A percentile compares a stretch with the other conserved stretches of the same genome.
Conservation (phyloP, 2,113 vertebrate species). For the Anthoscopus minutus region DNA sequence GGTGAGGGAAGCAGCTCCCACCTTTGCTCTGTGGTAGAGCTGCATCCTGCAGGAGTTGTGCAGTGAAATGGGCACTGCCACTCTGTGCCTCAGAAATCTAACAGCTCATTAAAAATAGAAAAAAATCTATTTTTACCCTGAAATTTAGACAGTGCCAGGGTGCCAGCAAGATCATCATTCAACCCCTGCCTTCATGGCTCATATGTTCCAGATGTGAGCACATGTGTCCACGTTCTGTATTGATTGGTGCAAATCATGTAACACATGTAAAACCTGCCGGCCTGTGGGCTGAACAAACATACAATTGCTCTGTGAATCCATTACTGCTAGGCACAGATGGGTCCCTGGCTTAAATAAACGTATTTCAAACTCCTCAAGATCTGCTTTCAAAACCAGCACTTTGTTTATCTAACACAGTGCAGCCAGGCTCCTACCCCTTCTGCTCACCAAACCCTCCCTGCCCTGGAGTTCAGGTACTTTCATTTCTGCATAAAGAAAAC, state of each 20-base stretch:
- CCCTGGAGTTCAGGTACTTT: background rate
- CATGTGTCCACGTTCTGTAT: fast-evolving
- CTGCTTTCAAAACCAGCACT: background rate
- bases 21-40: background rate
- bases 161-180: background rate
- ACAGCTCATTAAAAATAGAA: background rate
- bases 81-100: background rate
- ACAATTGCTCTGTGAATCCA: background rate
- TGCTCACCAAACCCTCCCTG: background rate
- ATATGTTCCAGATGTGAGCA: background rate
- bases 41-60: background rate
- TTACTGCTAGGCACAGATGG: background rate
- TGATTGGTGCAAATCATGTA: background rate
- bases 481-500: background rate
- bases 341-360: slow-evolving; percentile 7
- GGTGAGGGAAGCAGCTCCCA: background rate
- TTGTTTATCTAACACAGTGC: background rate
- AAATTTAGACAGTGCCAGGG: background rate
- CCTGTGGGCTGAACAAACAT: slow-evolving; percentile 22
- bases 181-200: background rate
- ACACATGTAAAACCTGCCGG: background rate
- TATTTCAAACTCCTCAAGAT: slow-evolving; percentile 18
- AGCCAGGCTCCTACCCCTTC: background rate
- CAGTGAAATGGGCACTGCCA: background rate
- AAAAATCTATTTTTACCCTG: background rate